A percentile compares a stretch with the other conserved stretches of the same genome.
Evolutionary conservation across 2,113 vertebrate species (phyloP).

Genomic region (Muntiacus muntjak): DNA sequence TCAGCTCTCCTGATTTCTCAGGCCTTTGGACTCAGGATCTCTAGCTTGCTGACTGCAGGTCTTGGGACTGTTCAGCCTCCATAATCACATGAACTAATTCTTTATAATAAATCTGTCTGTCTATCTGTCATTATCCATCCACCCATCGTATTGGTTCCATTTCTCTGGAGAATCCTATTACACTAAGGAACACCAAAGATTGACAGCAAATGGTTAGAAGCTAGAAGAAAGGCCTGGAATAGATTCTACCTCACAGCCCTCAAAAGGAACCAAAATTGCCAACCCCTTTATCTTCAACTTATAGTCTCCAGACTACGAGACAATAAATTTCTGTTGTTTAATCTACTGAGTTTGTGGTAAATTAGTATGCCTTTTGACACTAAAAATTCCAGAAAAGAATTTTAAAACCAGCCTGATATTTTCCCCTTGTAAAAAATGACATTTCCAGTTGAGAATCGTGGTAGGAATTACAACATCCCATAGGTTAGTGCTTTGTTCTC

Average conservation of each 20-base stretch:
- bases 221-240: neutral
- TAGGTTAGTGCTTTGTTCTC: neutral
- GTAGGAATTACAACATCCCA: neutral
- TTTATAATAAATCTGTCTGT: neutral
- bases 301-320: neutral
- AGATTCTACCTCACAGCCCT: neutral
- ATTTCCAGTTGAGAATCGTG: neutral
- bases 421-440: neutral
- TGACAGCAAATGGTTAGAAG: neutral
- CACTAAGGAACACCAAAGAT: neutral
- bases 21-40: neutral
- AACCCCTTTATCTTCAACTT: neutral
- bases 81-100: neutral
- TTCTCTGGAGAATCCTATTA: neutral
- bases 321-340: neutral
- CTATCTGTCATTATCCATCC: neutral
- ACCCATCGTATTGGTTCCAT: neutral
- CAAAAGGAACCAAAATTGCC: neutral
- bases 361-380: neutral
- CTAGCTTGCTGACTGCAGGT: neutral
- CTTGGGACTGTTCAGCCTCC: neutral
- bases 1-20: neutral
- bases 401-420: neutral
- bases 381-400: neutral
- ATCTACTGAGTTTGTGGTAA: neutral